These are phyloP conservation scores for Myoxocephalus aenaeus DNA, from an alignment of 2,797 vertebrate genomes.

Conservation along the genomic window DNA sequence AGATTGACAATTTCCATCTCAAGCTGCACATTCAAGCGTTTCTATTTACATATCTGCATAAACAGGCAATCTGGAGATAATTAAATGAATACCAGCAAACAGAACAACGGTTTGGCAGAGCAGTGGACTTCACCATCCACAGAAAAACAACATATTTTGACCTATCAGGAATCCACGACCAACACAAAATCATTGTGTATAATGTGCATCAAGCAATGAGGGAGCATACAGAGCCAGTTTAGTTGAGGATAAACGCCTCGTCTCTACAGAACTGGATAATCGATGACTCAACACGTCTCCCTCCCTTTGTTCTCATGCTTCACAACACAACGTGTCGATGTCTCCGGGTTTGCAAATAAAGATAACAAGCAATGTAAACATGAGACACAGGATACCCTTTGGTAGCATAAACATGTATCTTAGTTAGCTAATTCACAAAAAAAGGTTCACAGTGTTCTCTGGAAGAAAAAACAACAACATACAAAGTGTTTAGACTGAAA, in stretches of 20 bases:
- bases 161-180: constrained; percentile 14
- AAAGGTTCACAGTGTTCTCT: not conserved
- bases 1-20: constrained; percentile 17
- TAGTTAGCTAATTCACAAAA: not conserved
- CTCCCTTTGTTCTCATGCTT: constrained; percentile 46
- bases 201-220: not conserved
- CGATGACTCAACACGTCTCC: constrained; percentile 39
- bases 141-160: constrained; percentile 24
- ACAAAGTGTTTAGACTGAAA: not conserved
- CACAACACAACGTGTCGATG: constrained; percentile 37
- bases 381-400: not conserved
- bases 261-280: constrained; percentile 48
- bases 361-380: constrained; percentile 18
- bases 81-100: constrained; percentile 41
- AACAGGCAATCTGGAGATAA: constrained; percentile 52
- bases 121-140: not conserved
- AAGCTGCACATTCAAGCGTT: constrained; percentile 18
- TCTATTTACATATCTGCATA: constrained; percentile 54
- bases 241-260: constrained; percentile 33
- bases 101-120: not conserved
- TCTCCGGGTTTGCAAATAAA: not conserved
- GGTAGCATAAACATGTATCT: not conserved
- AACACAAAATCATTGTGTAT: constrained; percentile 23
- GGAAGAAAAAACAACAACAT: not conserved
- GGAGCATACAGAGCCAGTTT: constrained; percentile 1